Base-by-base conservation (phyloP, 2,797 vertebrate genomes). In the Lepilemur septentrionalis region DNA sequence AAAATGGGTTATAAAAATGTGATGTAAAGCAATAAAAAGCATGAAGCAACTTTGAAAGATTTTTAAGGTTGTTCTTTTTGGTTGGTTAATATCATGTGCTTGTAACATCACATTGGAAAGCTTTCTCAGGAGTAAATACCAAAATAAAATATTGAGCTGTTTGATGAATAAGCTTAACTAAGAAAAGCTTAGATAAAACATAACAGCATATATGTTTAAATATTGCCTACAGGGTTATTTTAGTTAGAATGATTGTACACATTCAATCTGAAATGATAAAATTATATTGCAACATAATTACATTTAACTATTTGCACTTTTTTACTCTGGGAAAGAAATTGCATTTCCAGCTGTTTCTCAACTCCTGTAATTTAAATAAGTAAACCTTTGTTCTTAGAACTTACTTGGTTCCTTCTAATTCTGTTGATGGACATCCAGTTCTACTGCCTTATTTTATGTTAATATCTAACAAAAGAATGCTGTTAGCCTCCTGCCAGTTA, bases 371-470 rank as follows among this genome's bases (percentile, higher is more conserved):
- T 99, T 99, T 98, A 98, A 99, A 98, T 98, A 98, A 98, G 98
- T 98, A 98, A 98, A 98, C 97, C 98, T 98, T 99, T 99, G 98
- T 99, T 98, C 98, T 98, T 98, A 97, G 98, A 98, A 98, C 98
- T 98, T 98, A 98, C 98, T 98, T 98, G 98, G 98, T 97, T 98
- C 98, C 97, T 98, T 98, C 98, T 98, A 98, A 98, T 98, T 98
- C 98, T 98, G 97, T 97, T 99, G 99, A 99, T 98, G 98, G 98
- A 99, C 98, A 98, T 98, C 98, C 98, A 99, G 98, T 98, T 98
- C 98, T 98, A 93, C 97, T 85, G 97, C 98, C 97, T 98, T 98
- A 99, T 98, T 98, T 98, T 98, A 98, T 99, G 98, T 98, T 98
- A 98, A 99, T 98, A 98, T 98, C 98, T 98, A 98, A 99, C 98